Evolutionary conservation across 2,888 invertebrate species (phyloP).

Genomic region (Synanthedon andrenaeformis): DNA sequence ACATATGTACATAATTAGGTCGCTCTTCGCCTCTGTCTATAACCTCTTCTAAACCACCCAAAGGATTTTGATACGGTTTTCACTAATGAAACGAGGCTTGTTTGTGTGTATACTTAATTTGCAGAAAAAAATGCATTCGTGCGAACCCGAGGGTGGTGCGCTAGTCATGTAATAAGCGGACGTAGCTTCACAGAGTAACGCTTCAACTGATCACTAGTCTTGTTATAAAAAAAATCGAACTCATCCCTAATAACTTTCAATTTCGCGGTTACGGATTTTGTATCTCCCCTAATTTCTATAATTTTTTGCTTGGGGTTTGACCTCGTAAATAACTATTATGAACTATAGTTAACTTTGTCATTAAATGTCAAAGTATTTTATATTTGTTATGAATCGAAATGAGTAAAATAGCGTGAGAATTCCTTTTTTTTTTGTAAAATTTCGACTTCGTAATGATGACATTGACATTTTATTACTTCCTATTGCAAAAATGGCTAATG

Average conservation of each 20-base stretch:
- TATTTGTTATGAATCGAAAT: slow-evolving; percentile 44
- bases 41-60: too few relatives aligned
- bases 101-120: too few relatives aligned
- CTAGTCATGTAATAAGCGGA: too few relatives aligned
- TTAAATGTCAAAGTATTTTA: slow-evolving; percentile 64
- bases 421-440: slow-evolving; percentile 15
- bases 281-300: slow-evolving; percentile 18
- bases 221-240: neutral
- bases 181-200: too few relatives aligned
- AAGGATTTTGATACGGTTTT: too few relatives aligned
- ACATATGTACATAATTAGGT: too few relatives aligned
- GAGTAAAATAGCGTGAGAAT: slow-evolving; percentile 44
- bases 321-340: slow-evolving; percentile 25
- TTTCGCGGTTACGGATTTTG: slow-evolving; percentile 39
- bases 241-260: slow-evolving; percentile 22
- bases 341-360: slow-evolving; percentile 45
- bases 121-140: too few relatives aligned
- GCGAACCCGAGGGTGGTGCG: too few relatives aligned
- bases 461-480: slow-evolving; percentile 28
- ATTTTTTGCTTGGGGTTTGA: slow-evolving; percentile 32
- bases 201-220: neutral
- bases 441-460: slow-evolving; percentile 49
- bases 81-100: too few relatives aligned
- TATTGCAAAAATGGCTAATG: too few relatives aligned
- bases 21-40: too few relatives aligned